phyloP scores from a whole-genome alignment of 2,888 invertebrate genomes.

The Sinodicranocentrus sp. region DNA sequence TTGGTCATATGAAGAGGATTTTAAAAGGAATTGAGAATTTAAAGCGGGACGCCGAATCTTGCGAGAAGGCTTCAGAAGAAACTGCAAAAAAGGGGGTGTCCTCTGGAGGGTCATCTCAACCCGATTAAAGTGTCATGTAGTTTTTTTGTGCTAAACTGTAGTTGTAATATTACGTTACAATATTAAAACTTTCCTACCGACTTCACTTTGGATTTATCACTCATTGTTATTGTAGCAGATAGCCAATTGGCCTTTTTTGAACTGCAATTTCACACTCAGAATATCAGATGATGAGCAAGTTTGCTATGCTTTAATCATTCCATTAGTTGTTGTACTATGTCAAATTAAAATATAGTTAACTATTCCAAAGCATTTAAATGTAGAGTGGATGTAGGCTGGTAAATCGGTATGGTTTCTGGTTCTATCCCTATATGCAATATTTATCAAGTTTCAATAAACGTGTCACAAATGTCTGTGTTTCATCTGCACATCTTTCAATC shows the following conservation, averaged over 20 bases:
- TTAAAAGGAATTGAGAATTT: conserved; percentile 94
- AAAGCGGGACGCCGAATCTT: conserved; percentile 65
- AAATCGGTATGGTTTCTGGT: too few relatives aligned
- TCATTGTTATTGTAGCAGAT: too few relatives aligned
- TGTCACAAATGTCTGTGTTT: conserved; percentile 27
- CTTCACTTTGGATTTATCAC: too few relatives aligned
- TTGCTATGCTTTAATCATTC: neutral
- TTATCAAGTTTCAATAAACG: conserved; percentile 16
- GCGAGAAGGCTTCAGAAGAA: conserved; percentile 18
- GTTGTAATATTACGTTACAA: too few relatives aligned
- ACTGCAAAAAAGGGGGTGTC: conserved; percentile 19
- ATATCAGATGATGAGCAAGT: neutral
- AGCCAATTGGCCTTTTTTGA: too few relatives aligned
- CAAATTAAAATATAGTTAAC: too few relatives aligned
- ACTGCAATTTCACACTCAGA: too few relatives aligned
- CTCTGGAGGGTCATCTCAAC: neutral
- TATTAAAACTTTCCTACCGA: too few relatives aligned
- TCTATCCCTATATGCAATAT: neutral
- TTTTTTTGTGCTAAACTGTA: too few relatives aligned
- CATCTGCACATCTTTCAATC: conserved; percentile 1
- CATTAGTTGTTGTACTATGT: neutral
- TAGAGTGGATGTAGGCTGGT: too few relatives aligned
- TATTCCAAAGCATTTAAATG: too few relatives aligned
- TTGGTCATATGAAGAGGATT: conserved; percentile 97
- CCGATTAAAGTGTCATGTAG: too few relatives aligned